Evolutionary conservation across 2,888 invertebrate species (phyloP).

Genomic region (Philereme vetulata): DNA sequence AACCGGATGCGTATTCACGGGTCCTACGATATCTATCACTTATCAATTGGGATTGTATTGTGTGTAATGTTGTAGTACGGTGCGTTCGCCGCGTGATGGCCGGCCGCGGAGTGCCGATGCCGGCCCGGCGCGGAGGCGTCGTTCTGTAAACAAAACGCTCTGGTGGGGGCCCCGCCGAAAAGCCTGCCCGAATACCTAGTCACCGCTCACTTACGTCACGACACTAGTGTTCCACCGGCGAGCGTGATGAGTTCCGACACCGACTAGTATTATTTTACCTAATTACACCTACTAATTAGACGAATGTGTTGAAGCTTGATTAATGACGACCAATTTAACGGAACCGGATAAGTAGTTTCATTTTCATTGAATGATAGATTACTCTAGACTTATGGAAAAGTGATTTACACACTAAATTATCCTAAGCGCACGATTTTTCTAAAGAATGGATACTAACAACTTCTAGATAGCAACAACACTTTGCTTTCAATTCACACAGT

Average conservation of each 20-base stretch:
- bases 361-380: no score
- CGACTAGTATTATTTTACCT: conserved; percentile 16
- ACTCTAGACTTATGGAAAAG: no score
- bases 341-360: no score
- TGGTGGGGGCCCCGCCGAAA: conserved; percentile 82
- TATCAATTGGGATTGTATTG: conserved; percentile 49
- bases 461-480: no score
- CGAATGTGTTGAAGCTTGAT: not conserved
- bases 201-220: conserved; percentile 79
- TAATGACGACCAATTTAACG: no score
- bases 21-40: conserved; percentile 57
- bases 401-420: no score
- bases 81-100: conserved; percentile 71
- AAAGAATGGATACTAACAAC: no score
- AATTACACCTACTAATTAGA: conserved; percentile 26
- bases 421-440: no score
- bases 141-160: conserved; percentile 78
- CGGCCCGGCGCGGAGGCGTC: conserved; percentile 73
- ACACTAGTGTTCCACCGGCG: conserved; percentile 44
- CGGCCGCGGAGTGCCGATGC: conserved; percentile 76
- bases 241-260: conserved; percentile 46
- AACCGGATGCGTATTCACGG: conserved; percentile 46
- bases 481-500: no score
- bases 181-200: conserved; percentile 67
- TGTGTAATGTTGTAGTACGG: conserved; percentile 43